Evolutionary conservation across 2,888 invertebrate genomes (phyloP), one percentile per base, ranked within the genome.

Genomic region (Lithophane socia): DNA sequence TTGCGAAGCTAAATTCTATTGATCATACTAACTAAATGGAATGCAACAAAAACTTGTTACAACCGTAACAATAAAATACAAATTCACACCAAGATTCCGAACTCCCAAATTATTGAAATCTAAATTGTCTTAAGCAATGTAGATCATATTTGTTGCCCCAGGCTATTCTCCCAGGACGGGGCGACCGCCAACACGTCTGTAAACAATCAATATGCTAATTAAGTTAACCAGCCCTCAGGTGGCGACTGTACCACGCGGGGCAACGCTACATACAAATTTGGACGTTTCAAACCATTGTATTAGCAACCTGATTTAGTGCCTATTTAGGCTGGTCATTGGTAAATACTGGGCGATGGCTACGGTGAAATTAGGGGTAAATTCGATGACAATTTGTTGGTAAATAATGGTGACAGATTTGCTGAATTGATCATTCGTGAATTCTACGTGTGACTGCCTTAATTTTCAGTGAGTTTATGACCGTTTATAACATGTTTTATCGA

Each of bases 181-280:
- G 66, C 58, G 66, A 70, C 82, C 85, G 21, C 82, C 63, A 83
- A 82, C 92, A 92, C 92, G 91, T 91, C 90, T 90, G 93, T 91
- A 94, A 94, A 94, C 94, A 94, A 94, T 94, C 93, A 94, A 92
- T 93, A 94, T 94, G 95, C 90, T 92, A 94, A 95, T 94, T 90
- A 84, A 88, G 91, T 92, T 93, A 92, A 80, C 80, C 89, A 84
- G 85, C 87, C 90, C 92, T 90, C 91, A 92, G 92, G 92, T 92
- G 91, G 84, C 86, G 70, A 75, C 73, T 77, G 84, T 75, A 79
- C 83, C 82, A 86, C 56, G 52, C 70, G 60, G 44, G 47, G 68
- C 77, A 47, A 72, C 77, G 78, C 73, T 87, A 89, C 89, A 88
- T 88, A 88, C 89, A 85, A 88, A 87, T 86, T 87, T 85, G 80